Conservation (phyloP, 2,888 invertebrate species). For the Rapana venosa region DNA sequence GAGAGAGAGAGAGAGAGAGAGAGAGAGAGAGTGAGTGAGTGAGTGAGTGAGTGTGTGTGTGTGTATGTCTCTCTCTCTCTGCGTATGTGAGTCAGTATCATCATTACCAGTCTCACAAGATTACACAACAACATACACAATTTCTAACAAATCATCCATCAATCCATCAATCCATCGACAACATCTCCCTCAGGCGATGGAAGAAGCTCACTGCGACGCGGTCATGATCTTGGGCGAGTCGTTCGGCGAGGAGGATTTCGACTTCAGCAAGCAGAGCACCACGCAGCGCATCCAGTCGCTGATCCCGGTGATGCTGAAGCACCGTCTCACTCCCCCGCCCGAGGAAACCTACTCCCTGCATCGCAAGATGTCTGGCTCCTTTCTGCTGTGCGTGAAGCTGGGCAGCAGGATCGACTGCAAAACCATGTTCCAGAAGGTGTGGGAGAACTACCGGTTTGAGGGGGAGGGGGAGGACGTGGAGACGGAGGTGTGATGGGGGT, state of each 20-base stretch:
- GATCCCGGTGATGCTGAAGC: constrained; percentile 96
- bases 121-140: no score
- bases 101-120: no score
- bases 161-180: no score
- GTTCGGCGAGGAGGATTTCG: constrained; percentile 87
- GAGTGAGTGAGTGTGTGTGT: no score
- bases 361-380: constrained; percentile 96
- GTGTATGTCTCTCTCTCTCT: no score
- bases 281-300: constrained; percentile 86
- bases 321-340: constrained; percentile 95
- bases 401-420: constrained; percentile 89
- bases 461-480: constrained; percentile 49
- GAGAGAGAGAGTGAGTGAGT: no score
- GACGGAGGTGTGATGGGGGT: constrained; percentile 35
- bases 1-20: no score
- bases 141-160: no score
- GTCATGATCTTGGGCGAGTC: constrained; percentile 98
- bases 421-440: constrained; percentile 89
- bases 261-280: constrained; percentile 93
- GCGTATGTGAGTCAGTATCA: no score
- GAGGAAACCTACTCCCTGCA: constrained; percentile 99
- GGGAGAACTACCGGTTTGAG: constrained; percentile 82
- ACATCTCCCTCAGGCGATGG: constrained; percentile 84
- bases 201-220: constrained; percentile 95
- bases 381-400: constrained; percentile 92